Evolutionary conservation across 2,113 vertebrate species (phyloP).

Genomic region (Panthera leo): DNA sequence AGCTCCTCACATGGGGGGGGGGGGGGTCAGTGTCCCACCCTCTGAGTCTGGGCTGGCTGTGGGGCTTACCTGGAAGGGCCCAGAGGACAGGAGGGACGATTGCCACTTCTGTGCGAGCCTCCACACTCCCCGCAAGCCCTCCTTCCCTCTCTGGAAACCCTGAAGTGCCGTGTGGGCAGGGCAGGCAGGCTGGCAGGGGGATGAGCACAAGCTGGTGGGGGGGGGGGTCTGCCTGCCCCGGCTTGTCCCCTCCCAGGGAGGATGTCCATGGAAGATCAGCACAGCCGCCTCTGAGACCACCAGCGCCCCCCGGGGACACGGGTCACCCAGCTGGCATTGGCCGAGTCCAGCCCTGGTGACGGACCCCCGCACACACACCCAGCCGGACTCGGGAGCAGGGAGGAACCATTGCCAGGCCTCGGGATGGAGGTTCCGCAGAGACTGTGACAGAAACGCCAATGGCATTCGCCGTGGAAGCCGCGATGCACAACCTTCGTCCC

Average conservation of each 20-base stretch:
- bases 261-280: fast-evolving
- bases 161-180: fast-evolving
- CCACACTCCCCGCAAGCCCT: too few relatives aligned
- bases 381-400: fast-evolving
- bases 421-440: fast-evolving
- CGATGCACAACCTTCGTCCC: fast-evolving
- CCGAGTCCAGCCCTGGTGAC: too few relatives aligned
- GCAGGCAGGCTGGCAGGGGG: not conserved
- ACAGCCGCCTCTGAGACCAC: not conserved
- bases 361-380: too few relatives aligned
- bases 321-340: not conserved
- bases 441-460: not conserved
- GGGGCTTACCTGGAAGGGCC: too few relatives aligned
- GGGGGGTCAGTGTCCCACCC: fast-evolving
- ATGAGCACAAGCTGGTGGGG: fast-evolving
- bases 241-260: fast-evolving
- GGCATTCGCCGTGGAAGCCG: not conserved
- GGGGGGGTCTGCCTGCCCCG: not conserved
- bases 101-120: not conserved
- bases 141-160: not conserved
- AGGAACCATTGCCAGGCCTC: fast-evolving
- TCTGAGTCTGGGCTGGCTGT: not conserved
- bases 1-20: fast-evolving
- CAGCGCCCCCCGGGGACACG: fast-evolving
- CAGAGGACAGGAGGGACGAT: fast-evolving